phyloP scores from a whole-genome alignment of 1,140 invertebrate species.

The Apocrypta bakeri region DNA sequence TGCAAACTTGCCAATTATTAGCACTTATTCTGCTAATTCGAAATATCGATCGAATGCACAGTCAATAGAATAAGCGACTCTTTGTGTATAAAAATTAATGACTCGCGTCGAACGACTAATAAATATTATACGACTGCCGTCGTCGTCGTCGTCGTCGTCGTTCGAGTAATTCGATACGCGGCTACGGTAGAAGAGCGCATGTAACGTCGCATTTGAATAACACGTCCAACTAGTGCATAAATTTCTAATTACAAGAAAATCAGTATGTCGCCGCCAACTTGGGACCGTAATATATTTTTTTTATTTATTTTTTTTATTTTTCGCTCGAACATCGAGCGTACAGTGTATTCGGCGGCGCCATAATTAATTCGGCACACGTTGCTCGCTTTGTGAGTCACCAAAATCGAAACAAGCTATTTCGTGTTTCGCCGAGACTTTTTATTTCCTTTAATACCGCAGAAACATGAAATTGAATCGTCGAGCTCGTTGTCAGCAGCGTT shows the following conservation, averaged over 20 bases:
- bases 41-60: background rate
- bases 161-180: slow-evolving; percentile 51
- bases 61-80: too few species aligned
- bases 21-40: background rate
- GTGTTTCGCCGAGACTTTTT: slow-evolving; percentile 1
- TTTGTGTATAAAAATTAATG: too few species aligned
- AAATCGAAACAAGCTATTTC: slow-evolving; percentile 43
- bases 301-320: too few species aligned
- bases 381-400: slow-evolving; percentile 34
- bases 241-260: slow-evolving; percentile 73
- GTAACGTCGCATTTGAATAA: slow-evolving; percentile 73
- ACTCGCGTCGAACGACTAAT: slow-evolving; percentile 56
- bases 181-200: slow-evolving; percentile 54
- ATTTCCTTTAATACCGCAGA: background rate
- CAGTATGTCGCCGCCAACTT: slow-evolving; percentile 55
- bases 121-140: slow-evolving; percentile 55
- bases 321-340: background rate
- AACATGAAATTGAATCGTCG: background rate
- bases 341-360: slow-evolving; percentile 41
- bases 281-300: slow-evolving; percentile 27
- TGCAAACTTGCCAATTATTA: too few species aligned
- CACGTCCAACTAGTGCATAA: slow-evolving; percentile 71
- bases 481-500: background rate
- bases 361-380: slow-evolving; percentile 46
- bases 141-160: slow-evolving; percentile 26